phyloP scores from a whole-genome alignment of 2,113 vertebrate genomes.

The Pseudorasbora parva region DNA sequence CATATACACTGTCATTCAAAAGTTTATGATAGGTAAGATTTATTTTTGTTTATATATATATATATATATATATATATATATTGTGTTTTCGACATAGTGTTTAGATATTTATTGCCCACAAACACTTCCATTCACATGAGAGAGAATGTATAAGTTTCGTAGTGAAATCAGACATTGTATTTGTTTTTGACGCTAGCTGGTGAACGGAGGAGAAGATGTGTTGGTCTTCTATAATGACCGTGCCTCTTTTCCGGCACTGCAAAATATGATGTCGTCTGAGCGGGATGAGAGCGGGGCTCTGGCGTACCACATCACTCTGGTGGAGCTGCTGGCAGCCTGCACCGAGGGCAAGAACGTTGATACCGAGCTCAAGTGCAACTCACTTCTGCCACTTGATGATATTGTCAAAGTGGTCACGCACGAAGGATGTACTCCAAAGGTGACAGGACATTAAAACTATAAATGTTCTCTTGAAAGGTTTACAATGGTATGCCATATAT shows the following conservation, averaged over 20 bases:
- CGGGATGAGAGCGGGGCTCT: slow-evolving; percentile 88
- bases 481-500: background rate
- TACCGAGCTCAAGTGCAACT: slow-evolving; percentile 98
- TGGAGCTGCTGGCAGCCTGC: slow-evolving; percentile 94
- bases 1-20: too few species aligned
- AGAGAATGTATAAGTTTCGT: background rate
- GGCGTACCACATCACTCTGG: slow-evolving; percentile 95
- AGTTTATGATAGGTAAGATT: too few species aligned
- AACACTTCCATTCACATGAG: background rate
- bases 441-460: slow-evolving; percentile 41
- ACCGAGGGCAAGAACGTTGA: slow-evolving; percentile 98
- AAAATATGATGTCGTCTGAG: slow-evolving; percentile 93
- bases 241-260: slow-evolving; percentile 89
- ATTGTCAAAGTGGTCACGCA: slow-evolving; percentile 95
- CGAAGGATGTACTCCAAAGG: slow-evolving; percentile 93
- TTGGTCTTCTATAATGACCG: slow-evolving; percentile 98
- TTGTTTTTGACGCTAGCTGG: slow-evolving; percentile 77
- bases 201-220: slow-evolving; percentile 94
- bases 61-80: too few species aligned
- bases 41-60: too few species aligned
- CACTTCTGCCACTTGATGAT: slow-evolving; percentile 93
- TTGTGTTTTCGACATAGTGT: too few species aligned
- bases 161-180: background rate
- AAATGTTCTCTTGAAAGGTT: background rate
- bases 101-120: too few species aligned